phyloP scores from a whole-genome alignment of 2,797 vertebrate genomes.

The Dendrocincla tyrannina region DNA sequence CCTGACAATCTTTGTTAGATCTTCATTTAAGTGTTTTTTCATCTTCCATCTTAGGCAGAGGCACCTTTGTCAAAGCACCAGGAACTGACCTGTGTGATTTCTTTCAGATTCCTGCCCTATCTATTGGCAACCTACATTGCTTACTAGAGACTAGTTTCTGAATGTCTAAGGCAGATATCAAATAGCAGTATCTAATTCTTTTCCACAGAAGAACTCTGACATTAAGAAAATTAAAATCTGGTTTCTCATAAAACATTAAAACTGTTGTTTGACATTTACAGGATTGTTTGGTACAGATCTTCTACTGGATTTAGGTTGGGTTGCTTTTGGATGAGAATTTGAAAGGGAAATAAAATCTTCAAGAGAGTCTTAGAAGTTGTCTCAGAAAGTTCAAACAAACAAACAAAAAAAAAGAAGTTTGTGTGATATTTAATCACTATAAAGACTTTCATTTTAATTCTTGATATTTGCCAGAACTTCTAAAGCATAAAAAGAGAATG shows the following conservation, averaged over 20 bases:
- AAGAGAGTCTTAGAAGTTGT: constrained; percentile 46
- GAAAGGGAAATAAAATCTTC: constrained; percentile 40
- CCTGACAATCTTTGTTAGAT: not conserved
- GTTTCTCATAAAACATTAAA: constrained; percentile 61
- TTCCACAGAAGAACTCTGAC: constrained; percentile 55
- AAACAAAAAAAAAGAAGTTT: not conserved
- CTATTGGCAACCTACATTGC: not conserved
- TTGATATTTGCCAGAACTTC: not conserved
- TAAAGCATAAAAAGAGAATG: not conserved
- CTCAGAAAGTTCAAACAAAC: constrained; percentile 3
- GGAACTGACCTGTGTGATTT: not conserved
- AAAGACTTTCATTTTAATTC: not conserved
- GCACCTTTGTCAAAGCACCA: not conserved
- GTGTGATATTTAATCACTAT: not conserved
- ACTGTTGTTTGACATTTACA: constrained; percentile 67
- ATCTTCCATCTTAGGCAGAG: not conserved
- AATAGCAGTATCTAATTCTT: constrained; percentile 30
- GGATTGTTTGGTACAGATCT: not conserved
- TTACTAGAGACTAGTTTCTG: not conserved
- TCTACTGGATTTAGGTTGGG: constrained; percentile 49
- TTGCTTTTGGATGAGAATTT: constrained; percentile 35
- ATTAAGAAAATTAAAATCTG: constrained; percentile 69
- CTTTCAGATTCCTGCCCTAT: not conserved
- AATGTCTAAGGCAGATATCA: constrained; percentile 1
- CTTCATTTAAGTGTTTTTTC: not conserved